Conservation (phyloP, 1,140 invertebrate species). For the Nephila pilipes region DNA sequence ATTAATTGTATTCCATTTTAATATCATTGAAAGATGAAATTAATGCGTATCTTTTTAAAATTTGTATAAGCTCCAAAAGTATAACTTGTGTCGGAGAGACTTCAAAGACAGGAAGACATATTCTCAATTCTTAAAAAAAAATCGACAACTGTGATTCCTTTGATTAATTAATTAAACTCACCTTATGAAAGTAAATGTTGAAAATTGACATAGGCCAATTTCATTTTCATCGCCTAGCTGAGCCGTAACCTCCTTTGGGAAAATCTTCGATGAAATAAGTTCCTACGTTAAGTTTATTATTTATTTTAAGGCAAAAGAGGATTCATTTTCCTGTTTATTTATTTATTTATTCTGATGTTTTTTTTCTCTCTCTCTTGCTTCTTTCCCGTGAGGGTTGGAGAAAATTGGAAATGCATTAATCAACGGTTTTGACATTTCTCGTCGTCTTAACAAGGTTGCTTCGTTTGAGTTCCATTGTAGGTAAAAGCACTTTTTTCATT, state of each 20-base stretch:
- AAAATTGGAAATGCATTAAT: constrained; percentile 69
- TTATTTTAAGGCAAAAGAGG: constrained; percentile 47
- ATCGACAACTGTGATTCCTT: not conserved
- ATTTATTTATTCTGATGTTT: constrained; percentile 56
- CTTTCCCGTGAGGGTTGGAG: not conserved
- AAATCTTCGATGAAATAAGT: constrained; percentile 31
- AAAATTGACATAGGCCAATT: constrained; percentile 49
- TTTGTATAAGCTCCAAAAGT: not conserved
- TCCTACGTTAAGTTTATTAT: constrained; percentile 37
- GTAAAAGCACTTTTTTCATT: not conserved
- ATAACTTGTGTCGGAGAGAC: not conserved
- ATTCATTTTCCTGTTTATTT: constrained; percentile 58
- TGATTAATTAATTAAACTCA: constrained; percentile 4
- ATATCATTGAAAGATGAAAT: not conserved
- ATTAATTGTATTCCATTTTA: not conserved
- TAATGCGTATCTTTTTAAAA: not conserved
- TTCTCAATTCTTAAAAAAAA: not conserved
- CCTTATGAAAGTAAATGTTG: not conserved
- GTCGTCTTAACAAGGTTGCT: not conserved
- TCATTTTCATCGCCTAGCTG: constrained; percentile 23
- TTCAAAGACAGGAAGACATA: not conserved
- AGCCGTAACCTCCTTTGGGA: not conserved
- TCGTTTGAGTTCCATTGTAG: constrained; percentile 43
- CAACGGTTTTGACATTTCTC: constrained; percentile 59
- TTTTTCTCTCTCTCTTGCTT: not conserved